phyloP scores from a whole-genome alignment of 2,797 vertebrate species.

The Hypotaenidia philippensis region DNA sequence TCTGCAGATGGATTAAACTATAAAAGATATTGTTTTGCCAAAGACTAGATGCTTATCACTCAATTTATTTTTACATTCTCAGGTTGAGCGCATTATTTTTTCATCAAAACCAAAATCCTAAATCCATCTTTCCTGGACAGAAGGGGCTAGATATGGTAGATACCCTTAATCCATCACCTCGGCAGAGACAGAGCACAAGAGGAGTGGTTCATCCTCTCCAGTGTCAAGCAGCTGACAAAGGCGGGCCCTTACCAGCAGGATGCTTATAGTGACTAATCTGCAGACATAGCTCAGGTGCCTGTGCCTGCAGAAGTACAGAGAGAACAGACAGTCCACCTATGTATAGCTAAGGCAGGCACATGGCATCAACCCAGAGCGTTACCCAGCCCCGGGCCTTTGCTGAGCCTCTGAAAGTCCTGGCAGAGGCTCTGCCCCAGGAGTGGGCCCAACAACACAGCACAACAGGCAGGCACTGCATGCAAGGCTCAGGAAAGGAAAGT shows the following conservation, averaged over 20 bases:
- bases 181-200: not conserved
- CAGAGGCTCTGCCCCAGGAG: fast-evolving
- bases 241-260: not conserved
- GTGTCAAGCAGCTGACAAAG: not conserved
- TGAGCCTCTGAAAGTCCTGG: not conserved
- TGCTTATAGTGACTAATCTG: not conserved
- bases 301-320: not conserved
- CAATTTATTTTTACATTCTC: not conserved
- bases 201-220: not conserved
- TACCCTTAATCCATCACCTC: not conserved
- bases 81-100: not conserved
- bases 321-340: too few relatives aligned
- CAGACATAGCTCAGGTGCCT: not conserved
- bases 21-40: not conserved
- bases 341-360: fast-evolving
- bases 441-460: fast-evolving
- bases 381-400: not conserved
- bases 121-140: not conserved
- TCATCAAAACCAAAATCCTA: not conserved
- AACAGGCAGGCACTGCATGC: not conserved
- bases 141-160: not conserved
- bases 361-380: not conserved
- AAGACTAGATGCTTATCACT: not conserved
- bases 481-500: not conserved
- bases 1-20: not conserved